These are phyloP conservation scores for Cinclus cinclus DNA, from an alignment of 2,113 vertebrate genomes.

Conservation along the genomic window DNA sequence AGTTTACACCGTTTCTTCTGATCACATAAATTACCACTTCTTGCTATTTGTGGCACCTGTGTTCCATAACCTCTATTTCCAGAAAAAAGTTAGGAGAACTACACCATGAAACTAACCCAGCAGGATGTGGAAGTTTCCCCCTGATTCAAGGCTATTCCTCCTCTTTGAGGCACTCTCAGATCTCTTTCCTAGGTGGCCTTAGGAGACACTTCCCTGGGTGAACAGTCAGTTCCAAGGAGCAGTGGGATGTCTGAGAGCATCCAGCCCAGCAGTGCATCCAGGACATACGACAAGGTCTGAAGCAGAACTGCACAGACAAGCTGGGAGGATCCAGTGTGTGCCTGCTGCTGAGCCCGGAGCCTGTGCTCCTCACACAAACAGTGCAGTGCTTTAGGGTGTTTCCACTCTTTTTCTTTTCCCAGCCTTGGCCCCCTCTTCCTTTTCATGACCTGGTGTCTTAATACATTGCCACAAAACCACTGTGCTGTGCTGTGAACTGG, in stretches of 20 bases:
- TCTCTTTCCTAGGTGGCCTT: neutral
- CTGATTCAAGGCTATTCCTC: neutral
- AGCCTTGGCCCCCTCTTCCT: neutral
- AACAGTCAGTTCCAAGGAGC: neutral
- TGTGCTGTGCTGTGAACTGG: neutral
- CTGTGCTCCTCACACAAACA: neutral
- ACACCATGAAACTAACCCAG: neutral
- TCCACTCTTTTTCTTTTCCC: neutral
- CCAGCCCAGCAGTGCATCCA: neutral
- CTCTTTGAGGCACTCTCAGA: neutral
- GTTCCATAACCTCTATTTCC: neutral
- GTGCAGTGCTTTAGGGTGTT: neutral
- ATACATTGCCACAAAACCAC: neutral
- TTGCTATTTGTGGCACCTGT: neutral
- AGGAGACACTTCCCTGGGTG: neutral
- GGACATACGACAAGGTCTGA: neutral
- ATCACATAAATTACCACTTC: neutral
- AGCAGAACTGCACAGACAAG: neutral
- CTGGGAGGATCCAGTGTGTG: fast-evolving
- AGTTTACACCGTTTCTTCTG: neutral
- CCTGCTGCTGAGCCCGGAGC: neutral
- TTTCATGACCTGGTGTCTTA: neutral
- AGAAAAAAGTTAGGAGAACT: neutral
- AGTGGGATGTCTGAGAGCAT: neutral
- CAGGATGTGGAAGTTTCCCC: fast-evolving